These are phyloP conservation scores for Microcebus ravelobensis DNA, from an alignment of 2,113 vertebrate species.

Conservation along the genomic window DNA sequence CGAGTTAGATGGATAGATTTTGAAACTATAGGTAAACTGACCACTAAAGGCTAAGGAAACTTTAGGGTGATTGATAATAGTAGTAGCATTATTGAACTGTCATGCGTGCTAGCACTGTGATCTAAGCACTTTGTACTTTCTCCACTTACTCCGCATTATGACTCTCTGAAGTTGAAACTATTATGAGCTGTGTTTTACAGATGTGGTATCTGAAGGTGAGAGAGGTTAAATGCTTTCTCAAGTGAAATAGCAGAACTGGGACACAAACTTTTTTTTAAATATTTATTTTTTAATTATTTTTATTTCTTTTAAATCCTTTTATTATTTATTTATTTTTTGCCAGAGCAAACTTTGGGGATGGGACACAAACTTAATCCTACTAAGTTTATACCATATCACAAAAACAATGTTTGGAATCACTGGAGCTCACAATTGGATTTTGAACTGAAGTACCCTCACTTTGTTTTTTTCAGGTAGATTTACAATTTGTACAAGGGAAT, in stretches of 20 bases:
- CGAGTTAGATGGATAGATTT: neutral
- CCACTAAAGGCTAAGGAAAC: neutral
- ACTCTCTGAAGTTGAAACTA: neutral
- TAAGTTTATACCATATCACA: neutral
- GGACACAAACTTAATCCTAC: neutral
- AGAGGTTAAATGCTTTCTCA: neutral
- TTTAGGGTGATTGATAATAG: neutral
- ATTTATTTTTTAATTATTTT: no score
- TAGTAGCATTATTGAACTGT: neutral
- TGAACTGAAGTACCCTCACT: neutral
- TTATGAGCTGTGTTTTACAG: neutral
- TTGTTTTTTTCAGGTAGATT: neutral
- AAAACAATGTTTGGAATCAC: neutral
- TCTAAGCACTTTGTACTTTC: neutral
- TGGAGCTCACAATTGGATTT: neutral
- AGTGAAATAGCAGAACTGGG: neutral
- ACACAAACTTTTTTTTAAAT: neutral
- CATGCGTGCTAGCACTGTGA: neutral
- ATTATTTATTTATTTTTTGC: no score
- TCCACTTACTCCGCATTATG: neutral
- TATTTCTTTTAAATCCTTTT: no score
- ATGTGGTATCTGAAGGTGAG: neutral
- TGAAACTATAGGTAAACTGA: neutral
- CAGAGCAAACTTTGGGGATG: no score
- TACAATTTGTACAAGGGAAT: neutral